Evolutionary conservation across 2,888 invertebrate species (phyloP).

Genomic region (Tipula lateralis): DNA sequence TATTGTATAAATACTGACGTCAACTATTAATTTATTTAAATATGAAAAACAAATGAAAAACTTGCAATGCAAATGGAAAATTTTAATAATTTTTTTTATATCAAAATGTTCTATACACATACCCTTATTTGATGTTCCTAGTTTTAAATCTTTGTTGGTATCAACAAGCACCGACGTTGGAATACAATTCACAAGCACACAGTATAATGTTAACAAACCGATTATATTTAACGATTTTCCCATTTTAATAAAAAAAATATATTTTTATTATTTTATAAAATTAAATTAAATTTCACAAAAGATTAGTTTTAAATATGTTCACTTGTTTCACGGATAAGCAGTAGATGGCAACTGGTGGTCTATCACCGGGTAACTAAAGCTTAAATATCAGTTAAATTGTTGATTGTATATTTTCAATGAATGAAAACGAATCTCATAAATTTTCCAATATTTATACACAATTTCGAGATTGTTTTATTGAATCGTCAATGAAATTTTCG

Average conservation of each 20-base stretch:
- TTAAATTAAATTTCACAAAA: background rate
- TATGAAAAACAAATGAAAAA: background rate
- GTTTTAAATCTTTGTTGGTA: conserved; percentile 4
- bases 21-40: background rate
- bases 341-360: conserved; percentile 27
- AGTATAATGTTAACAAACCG: background rate
- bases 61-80: background rate
- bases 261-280: background rate
- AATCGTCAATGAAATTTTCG: background rate
- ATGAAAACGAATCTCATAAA: conserved; percentile 1
- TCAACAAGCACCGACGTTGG: conserved; percentile 46
- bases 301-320: background rate
- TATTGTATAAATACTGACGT: background rate
- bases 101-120: background rate
- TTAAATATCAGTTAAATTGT: background rate
- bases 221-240: background rate
- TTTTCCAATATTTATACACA: background rate
- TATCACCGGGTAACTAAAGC: conserved; percentile 28
- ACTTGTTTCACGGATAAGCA: background rate
- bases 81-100: background rate
- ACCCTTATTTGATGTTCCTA: conserved; percentile 25
- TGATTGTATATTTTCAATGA: conserved; percentile 2
- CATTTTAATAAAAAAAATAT: background rate
- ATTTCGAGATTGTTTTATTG: background rate
- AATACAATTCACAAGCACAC: conserved; percentile 43